A percentile compares a stretch with the other conserved stretches of the same genome.
Evolutionary conservation across 2,888 invertebrate genomes (phyloP).

Genomic region (Clusia tigrina): DNA sequence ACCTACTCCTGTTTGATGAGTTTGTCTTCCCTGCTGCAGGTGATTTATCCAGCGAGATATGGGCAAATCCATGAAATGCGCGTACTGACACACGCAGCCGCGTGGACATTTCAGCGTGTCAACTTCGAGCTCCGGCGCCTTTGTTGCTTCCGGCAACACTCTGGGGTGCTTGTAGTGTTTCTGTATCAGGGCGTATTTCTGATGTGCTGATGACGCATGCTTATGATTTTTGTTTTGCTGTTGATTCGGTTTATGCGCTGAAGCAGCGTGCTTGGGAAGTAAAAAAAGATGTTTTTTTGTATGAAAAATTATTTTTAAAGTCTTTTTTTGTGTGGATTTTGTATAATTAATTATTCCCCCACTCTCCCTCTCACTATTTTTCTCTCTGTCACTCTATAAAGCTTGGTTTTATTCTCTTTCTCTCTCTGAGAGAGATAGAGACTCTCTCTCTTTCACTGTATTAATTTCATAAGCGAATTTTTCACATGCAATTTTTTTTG

Average conservation of each 20-base stretch:
- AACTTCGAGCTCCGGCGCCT: conserved; percentile 41
- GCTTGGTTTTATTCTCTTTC: too few species aligned
- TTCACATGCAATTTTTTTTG: too few species aligned
- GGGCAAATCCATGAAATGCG: conserved; percentile 68
- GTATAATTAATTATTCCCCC: too few species aligned
- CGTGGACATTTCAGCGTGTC: conserved; percentile 64
- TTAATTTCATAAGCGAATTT: too few species aligned
- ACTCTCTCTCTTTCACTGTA: too few species aligned
- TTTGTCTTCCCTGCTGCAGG: conserved; percentile 46
- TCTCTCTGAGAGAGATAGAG: too few species aligned
- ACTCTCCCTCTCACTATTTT: too few species aligned
- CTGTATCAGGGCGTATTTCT: too few species aligned
- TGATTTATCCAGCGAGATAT: conserved; percentile 67
- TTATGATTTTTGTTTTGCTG: conserved; percentile 15
- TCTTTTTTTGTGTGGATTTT: not conserved
- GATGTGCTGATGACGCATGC: conserved; percentile 9
- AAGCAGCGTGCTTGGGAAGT: conserved; percentile 13
- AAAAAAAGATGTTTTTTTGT: not conserved
- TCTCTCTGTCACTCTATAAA: too few species aligned
- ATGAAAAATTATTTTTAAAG: not conserved
- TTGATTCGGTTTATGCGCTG: conserved; percentile 7
- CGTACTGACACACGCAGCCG: conserved; percentile 68
- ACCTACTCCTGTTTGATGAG: conserved; percentile 24
- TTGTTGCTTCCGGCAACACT: conserved; percentile 22
- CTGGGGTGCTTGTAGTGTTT: conserved; percentile 1